phyloP scores from a whole-genome alignment of 2,113 vertebrate species.

The Chamaetylas fuelleborni region DNA sequence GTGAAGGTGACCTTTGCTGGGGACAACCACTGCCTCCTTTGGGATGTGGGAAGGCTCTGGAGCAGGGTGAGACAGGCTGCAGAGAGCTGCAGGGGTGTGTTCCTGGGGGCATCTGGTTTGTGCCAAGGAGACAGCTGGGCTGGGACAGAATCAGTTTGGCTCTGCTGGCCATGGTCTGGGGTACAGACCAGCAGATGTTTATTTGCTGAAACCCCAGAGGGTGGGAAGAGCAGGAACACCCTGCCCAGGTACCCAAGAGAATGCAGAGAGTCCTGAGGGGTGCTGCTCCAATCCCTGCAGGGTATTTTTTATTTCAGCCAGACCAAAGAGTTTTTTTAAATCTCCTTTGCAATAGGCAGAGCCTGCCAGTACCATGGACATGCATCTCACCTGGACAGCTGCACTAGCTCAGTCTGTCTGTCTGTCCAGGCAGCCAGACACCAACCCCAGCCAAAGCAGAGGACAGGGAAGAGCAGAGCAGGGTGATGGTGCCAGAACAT shows the following conservation, averaged over 20 bases:
- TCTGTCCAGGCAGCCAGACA: neutral
- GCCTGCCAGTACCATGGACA: neutral
- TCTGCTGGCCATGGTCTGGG: neutral
- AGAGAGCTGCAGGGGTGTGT: neutral
- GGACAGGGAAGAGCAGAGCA: neutral
- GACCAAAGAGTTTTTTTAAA: neutral
- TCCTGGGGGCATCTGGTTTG: neutral
- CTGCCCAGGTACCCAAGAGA: neutral
- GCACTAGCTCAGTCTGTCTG: neutral
- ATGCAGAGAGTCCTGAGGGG: neutral
- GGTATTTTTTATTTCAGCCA: neutral
- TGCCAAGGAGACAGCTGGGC: neutral
- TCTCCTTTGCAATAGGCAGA: neutral
- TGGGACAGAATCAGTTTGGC: neutral
- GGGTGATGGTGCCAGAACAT: neutral
- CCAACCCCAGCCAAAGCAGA: neutral
- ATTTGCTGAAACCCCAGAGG: neutral
- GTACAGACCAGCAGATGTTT: neutral
- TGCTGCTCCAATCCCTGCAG: neutral
- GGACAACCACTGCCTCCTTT: conserved; percentile 29
- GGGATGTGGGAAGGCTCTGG: neutral
- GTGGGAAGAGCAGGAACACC: neutral
- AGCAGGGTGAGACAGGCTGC: neutral
- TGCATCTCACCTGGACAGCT: neutral
- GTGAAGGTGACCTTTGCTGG: conserved; percentile 66